These are phyloP conservation scores for Papilio xuthus DNA, from an alignment of 1,140 invertebrate species.

Conservation along the genomic window DNA sequence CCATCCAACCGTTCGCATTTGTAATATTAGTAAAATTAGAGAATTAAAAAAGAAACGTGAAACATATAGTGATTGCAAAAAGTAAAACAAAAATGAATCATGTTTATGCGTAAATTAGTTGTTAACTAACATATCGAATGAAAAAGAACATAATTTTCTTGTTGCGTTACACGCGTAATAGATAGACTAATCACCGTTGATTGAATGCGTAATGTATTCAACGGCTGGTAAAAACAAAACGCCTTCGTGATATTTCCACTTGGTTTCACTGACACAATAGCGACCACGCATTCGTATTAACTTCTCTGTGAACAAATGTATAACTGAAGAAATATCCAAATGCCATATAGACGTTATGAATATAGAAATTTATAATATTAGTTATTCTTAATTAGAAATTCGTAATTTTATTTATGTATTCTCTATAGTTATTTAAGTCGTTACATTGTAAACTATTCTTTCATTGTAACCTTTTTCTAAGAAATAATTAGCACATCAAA, in stretches of 20 bases:
- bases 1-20: no score
- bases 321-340: no score
- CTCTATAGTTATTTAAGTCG: neutral
- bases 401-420: no score
- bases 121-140: neutral
- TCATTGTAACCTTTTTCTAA: neutral
- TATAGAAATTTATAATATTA: no score
- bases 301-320: neutral
- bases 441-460: neutral
- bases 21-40: no score
- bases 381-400: neutral
- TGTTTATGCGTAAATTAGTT: neutral
- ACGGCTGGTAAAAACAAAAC: slow-evolving; percentile 8
- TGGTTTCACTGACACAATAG: slow-evolving; percentile 12
- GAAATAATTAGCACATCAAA: neutral
- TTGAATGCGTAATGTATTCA: slow-evolving; percentile 24
- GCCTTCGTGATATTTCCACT: slow-evolving; percentile 24
- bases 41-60: neutral
- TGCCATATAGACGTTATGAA: no score
- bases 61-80: neutral
- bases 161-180: slow-evolving; percentile 1
- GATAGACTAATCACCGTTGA: neutral
- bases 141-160: slow-evolving; percentile 12
- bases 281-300: neutral
- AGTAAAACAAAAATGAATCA: neutral